Base-by-base conservation (phyloP, 2,797 vertebrate species). In the Myripristis murdjan region DNA sequence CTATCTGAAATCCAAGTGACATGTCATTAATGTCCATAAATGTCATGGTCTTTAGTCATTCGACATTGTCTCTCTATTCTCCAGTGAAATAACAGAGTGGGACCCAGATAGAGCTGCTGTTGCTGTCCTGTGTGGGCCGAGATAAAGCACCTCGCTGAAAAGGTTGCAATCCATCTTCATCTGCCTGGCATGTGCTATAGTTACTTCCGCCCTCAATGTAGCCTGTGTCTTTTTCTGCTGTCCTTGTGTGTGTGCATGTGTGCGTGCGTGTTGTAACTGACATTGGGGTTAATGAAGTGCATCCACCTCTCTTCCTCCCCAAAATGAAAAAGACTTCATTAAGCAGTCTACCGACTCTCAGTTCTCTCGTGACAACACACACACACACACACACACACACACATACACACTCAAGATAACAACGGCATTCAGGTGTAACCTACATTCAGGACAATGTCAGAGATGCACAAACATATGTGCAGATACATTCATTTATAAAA, bases 111-210 rank as follows among this genome's bases (percentile, higher is more conserved):
- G 81, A 87, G 85, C 72, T 20, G 57, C 68, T 61, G 77, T 81
- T 89, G 90, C 86, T 87, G 77, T 78, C 86, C 88, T 64, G 71
- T 88, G 86, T 89, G 82, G 82, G 80, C 84, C 49, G 16, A 87
- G 79, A 92, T 89, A 91, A 93, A 92, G 88, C 73, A 26, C 41
- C 64, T n/a, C 69, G 78, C 85, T 87, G 79, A 87, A 93, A 92
- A 92, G 91, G 90, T 89, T 93, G 88, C 85, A 88, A 94, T 95
- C 92, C 90, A 92, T 95, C 92, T 94, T 92, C 88, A 91, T 94
- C 81, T 44, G 59, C 73, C 82, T 91, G 90, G 83, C 92, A 91
- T 90, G 87, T 87, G 86, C 84, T 91, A 87, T 85, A 88, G 81
- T 85, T 87, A 83, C 78, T 89, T 81, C 85, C 73, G 57, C 82